Base-by-base conservation (phyloP, 2,113 vertebrate genomes). In the Lepus europaeus region DNA sequence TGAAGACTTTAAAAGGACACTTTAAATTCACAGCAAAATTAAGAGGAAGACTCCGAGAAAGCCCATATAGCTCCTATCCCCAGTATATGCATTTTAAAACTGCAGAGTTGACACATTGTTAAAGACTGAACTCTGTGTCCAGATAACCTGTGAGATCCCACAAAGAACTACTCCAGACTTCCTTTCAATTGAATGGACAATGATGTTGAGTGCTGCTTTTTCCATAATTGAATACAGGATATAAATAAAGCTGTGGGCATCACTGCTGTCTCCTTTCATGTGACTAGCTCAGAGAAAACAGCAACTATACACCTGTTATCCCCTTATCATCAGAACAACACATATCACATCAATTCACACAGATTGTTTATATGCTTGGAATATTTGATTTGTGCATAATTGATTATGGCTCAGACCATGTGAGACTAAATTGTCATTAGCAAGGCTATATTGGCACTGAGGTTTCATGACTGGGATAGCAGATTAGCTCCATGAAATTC, bases 191-290 rank as follows among this genome's bases (percentile, higher is more conserved):
- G 53, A 6, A 16, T 68, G 53, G 51, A 87, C 76, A 69, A 39
- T 77, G 87, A 74, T 89, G 90, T 25, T 14, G 22, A 93, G 78
- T 36, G 87, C 81, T 78, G 33, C 7, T 39, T 90, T 91, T 93
- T 95, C 61, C 63, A 36, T 91, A 76, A 94, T 76, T 68, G 59
- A 80, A 91, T 33, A 20, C 53, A 33, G 66, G 56, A 51, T 84
- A 87, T 80, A 92, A 95, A 89, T 91, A 79, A 79, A 96, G 84
- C 61, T 93, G 68, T 25, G 19, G 39, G 51, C 91, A 93, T 77
- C 51, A 87, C 9, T 64, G 63, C 36, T 63, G 95, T 87, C 83
- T 91, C 70, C 51, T 94, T 91, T 89, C 73, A 69, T 78, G 87
- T 73, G 87, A 93, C 39, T 49, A 88, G 51, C 77, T 84, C 87